Base-by-base conservation (phyloP, 2,888 invertebrate genomes). In the Caenorhabditis sp. region DNA sequence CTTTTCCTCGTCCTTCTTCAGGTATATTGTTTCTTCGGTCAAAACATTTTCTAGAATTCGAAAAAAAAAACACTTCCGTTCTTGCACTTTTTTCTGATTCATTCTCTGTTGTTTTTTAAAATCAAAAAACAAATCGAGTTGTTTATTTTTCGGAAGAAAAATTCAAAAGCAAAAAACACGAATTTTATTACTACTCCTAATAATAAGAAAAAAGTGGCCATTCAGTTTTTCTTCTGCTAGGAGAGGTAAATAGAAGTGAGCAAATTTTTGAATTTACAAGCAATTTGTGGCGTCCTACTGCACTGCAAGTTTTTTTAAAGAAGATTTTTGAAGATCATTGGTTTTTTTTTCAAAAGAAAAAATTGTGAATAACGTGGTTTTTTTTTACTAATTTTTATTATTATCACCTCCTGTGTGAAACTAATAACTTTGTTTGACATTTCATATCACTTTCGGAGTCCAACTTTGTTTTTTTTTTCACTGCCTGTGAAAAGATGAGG, bases 261-360 rank as follows among this genome's bases (percentile, higher is more conserved):
- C 43, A 17, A 63, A 49, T 63, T 31, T 58, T 58, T 26, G 63
- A 63, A 63, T 63, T 63, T 63, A 63, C 63, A 49, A 63, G 57
- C 63, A 57, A 57, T 63, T 63, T 63, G n/a, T 14, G 26, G 50
- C 50, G 5, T 43, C 8, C 43, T 2, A 12, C 2, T 17, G 43
- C 12, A 43, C 12, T 10, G 36, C 36, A 36, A 17, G 43, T 43
- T 43, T 43, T 43, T 10, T 17, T 17, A 12, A 7, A 43, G 14
- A 43, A 43, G 3, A 43, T 43, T 3, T 17, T 43, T 3, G 17
- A 17, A 17, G 3, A 17, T 14, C 10, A 8, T 5, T 36, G 36
- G 36, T 36, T 10, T 36, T 36, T 36, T 36, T n/a, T n/a, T n/a
- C n/a, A n/a, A n/a, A n/a, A n/a, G n/a, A n/a, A n/a, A n/a, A 31